Percentiles rank a stretch among this genome's conserved stretches.
Conservation (phyloP, 2,113 vertebrate species). For the Choloepus hoffmanni region DNA sequence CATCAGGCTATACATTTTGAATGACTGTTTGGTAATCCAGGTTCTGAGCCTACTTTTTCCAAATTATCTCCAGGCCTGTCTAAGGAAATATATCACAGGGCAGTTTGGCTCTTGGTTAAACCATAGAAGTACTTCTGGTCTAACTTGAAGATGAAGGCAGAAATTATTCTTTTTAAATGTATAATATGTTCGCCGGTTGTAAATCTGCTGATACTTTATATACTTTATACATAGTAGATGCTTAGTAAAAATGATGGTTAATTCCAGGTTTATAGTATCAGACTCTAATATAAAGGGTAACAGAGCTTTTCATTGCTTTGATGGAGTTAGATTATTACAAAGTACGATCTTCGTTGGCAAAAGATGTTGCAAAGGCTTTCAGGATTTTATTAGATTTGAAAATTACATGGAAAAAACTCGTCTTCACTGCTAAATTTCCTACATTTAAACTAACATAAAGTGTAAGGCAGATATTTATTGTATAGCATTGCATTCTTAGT, state of each 20-base stretch:
- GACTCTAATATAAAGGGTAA: neutral
- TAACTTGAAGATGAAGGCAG: constrained; percentile 24
- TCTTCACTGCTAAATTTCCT: constrained; percentile 3
- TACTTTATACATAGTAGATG: constrained; percentile 14
- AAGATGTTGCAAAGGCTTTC: neutral
- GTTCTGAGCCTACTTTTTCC: constrained; percentile 5
- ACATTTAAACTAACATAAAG: constrained; percentile 8
- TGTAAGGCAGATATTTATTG: neutral
- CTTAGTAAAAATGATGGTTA: neutral
- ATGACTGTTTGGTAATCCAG: neutral
- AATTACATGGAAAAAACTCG: neutral
- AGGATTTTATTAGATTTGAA: constrained; percentile 19
- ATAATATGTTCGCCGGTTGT: neutral
- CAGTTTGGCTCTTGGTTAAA: neutral
- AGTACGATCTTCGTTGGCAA: neutral
- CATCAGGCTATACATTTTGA: constrained; percentile 31
- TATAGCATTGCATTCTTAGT: neutral
- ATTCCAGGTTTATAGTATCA: neutral
- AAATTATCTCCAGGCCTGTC: neutral
- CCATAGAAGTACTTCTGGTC: neutral
- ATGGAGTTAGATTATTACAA: neutral
- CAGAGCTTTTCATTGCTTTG: neutral
- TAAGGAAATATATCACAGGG: neutral
- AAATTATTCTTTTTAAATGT: constrained; percentile 27
- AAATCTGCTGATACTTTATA: constrained; percentile 25